Evolutionary conservation across 1,140 invertebrate species (phyloP).

Genomic region (Ceratoteleas bidentatus): DNA sequence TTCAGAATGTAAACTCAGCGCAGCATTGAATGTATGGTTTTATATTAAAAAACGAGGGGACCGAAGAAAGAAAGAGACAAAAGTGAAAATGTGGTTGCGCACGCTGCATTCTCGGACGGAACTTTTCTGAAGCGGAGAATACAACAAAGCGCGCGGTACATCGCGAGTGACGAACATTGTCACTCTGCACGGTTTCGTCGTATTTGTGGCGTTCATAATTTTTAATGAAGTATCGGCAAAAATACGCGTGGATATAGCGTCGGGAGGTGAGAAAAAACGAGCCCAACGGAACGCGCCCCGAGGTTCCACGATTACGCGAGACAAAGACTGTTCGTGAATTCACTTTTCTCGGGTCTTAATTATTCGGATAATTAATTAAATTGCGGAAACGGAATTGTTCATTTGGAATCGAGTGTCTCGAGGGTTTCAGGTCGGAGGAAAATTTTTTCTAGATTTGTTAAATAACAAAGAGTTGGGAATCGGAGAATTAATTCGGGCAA

Average conservation of each 20-base stretch:
- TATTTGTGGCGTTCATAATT: constrained; percentile 11
- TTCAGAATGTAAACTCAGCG: constrained; percentile 43
- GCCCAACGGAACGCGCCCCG: neutral
- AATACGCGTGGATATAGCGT: neutral
- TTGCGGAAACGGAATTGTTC: neutral
- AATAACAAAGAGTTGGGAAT: too few relatives aligned
- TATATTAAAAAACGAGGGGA: constrained; percentile 41
- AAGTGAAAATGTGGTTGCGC: constrained; percentile 26
- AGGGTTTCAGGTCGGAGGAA: too few relatives aligned
- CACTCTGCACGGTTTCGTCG: neutral
- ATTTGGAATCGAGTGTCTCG: too few relatives aligned
- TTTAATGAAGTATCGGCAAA: constrained; percentile 32
- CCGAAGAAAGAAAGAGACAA: constrained; percentile 23
- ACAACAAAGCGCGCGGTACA: constrained; percentile 30
- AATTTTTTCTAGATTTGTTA: too few relatives aligned
- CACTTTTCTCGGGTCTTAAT: too few relatives aligned
- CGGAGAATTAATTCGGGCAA: too few relatives aligned
- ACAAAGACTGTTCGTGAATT: too few relatives aligned
- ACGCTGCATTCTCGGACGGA: constrained; percentile 25
- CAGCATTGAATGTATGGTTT: constrained; percentile 33
- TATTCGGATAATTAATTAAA: neutral
- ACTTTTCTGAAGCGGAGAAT: constrained; percentile 44
- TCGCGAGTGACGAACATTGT: constrained; percentile 35
- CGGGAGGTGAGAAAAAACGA: neutral
- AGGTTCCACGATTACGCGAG: neutral